phyloP scores from a whole-genome alignment of 2,888 invertebrate genomes.

The Chalcosyrphus nemorum region DNA sequence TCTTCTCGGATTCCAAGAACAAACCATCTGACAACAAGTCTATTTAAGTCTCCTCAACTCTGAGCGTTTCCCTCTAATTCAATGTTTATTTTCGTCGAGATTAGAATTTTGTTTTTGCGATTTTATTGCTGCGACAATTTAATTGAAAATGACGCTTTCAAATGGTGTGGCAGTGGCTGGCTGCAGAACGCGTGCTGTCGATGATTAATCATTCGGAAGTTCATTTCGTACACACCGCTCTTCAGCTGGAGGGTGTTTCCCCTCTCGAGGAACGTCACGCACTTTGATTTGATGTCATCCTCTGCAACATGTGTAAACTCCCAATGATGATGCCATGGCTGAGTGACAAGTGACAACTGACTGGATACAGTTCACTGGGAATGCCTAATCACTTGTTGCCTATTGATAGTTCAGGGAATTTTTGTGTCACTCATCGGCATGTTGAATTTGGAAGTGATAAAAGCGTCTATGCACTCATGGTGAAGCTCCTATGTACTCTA shows the following conservation, averaged over 20 bases:
- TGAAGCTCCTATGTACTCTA: not conserved
- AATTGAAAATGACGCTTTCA: not conserved
- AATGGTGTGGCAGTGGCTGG: not conserved
- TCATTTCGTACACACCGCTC: not conserved
- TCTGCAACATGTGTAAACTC: not conserved
- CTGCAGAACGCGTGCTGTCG: not conserved
- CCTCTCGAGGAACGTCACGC: not conserved
- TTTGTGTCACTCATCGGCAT: not conserved
- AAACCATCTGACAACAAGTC: not conserved
- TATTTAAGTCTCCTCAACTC: not conserved
- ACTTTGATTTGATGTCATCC: not conserved
- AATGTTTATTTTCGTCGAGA: not conserved
- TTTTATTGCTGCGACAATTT: not conserved
- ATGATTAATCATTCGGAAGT: conserved; percentile 4
- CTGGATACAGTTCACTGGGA: not conserved
- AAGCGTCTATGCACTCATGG: not conserved
- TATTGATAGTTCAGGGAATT: conserved; percentile 6
- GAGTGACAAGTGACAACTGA: not conserved
- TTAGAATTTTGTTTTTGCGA: not conserved
- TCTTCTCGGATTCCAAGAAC: not conserved
- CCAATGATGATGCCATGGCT: not conserved
- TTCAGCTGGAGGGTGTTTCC: not conserved
- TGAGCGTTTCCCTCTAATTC: not conserved
- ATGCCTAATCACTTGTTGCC: not conserved
- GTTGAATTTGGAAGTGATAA: conserved; percentile 1